These are phyloP conservation scores for Holocentrus rufus DNA, from an alignment of 2,797 vertebrate genomes.

Conservation along the genomic window DNA sequence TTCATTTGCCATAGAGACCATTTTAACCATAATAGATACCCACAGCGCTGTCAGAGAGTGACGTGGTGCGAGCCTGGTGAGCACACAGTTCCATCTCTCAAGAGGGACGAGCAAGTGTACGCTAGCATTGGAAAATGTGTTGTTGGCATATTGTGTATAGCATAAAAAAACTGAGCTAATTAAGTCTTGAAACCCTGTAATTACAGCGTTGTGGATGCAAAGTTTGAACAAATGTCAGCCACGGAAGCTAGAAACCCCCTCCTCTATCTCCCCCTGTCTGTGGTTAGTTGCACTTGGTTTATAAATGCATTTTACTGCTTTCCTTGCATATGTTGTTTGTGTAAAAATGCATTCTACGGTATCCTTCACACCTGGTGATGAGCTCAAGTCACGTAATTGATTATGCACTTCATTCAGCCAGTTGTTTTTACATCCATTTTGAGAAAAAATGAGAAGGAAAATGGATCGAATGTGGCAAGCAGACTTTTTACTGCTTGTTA, in stretches of 20 bases:
- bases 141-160: constrained; percentile 64
- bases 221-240: constrained; percentile 42
- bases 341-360: background rate
- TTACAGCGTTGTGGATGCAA: constrained; percentile 61
- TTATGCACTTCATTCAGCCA: constrained; percentile 12
- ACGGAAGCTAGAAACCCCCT: constrained; percentile 38
- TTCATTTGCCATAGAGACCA: constrained; percentile 74
- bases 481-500: constrained; percentile 29
- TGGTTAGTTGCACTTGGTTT: constrained; percentile 36
- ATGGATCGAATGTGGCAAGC: constrained; percentile 8
- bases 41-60: constrained; percentile 65
- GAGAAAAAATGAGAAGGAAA: constrained; percentile 6
- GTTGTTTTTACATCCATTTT: constrained; percentile 23
- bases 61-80: constrained; percentile 64
- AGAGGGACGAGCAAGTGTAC: constrained; percentile 58
- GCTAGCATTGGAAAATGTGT: constrained; percentile 77
- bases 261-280: constrained; percentile 31
- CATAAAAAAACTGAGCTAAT: constrained; percentile 45
- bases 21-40: constrained; percentile 72
- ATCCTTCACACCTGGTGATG: background rate
- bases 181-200: constrained; percentile 62
- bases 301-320: constrained; percentile 2
- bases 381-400: constrained; percentile 14
- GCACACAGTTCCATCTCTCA: constrained; percentile 68
- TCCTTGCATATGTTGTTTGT: constrained; percentile 1